Conservation (phyloP, 2,113 vertebrate genomes). For the Seriola rivoliana region DNA sequence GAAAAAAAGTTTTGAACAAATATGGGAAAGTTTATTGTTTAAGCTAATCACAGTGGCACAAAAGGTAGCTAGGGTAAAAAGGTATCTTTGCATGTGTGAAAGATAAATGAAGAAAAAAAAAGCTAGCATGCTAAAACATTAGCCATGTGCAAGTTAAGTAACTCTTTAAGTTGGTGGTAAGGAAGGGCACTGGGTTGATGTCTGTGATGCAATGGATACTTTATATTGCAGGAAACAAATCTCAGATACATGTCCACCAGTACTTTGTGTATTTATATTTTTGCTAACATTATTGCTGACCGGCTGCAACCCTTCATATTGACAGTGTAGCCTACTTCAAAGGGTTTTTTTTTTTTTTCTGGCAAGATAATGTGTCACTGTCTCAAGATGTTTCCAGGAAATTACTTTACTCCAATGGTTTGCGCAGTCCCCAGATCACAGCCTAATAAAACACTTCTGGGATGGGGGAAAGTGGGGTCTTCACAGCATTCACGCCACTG, state of each 20-base stretch:
- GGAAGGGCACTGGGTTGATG: neutral
- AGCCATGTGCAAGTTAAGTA: neutral
- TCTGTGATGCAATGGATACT: slow-evolving; percentile 21
- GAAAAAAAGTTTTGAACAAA: too few relatives aligned
- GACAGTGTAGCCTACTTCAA: neutral
- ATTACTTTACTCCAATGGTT: slow-evolving; percentile 63
- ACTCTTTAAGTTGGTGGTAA: neutral
- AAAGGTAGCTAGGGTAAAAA: neutral
- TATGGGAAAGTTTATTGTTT: too few relatives aligned
- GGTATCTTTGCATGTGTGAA: neutral
- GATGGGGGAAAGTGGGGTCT: slow-evolving; percentile 49
- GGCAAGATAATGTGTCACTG: slow-evolving; percentile 62
- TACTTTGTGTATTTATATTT: slow-evolving; percentile 27
- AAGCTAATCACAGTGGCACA: too few relatives aligned
- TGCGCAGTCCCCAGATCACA: slow-evolving; percentile 57
- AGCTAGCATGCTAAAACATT: neutral
- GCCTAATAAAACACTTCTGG: slow-evolving; percentile 66
- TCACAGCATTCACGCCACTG: slow-evolving; percentile 42
- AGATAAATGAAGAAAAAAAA: neutral
- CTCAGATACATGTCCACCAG: neutral
- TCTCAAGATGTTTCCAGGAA: slow-evolving; percentile 67
- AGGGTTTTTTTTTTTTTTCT: slow-evolving; percentile 33
- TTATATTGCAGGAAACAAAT: slow-evolving; percentile 31
- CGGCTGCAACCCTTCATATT: slow-evolving; percentile 45
- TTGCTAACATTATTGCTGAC: slow-evolving; percentile 39